Conservation (phyloP, 2,113 vertebrate species). For the Genyomyrus donnyi region DNA sequence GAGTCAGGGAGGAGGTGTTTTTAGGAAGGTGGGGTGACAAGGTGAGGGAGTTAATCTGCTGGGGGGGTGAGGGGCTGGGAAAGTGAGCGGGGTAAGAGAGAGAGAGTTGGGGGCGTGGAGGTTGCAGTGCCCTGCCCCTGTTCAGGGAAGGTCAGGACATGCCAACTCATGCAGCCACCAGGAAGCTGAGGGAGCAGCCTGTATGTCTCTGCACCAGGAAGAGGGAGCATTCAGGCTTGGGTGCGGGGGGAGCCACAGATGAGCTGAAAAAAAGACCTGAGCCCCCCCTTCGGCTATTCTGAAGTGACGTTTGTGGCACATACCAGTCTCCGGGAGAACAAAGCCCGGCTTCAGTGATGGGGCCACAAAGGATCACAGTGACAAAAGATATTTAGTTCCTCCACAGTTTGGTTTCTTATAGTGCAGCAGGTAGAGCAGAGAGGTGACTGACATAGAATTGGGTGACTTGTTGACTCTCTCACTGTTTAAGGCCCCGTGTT, state of each 20-base stretch:
- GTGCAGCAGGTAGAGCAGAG: neutral
- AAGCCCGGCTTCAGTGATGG: slow-evolving; percentile 37
- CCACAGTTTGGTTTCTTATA: neutral
- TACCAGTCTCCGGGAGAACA: slow-evolving; percentile 71
- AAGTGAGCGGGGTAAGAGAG: neutral
- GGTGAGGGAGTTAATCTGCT: slow-evolving; percentile 9
- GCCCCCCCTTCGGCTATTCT: neutral
- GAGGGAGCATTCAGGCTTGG: slow-evolving; percentile 53
- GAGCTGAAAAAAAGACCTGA: neutral
- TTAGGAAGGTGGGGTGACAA: slow-evolving; percentile 14
- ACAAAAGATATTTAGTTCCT: neutral
- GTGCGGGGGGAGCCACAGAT: neutral
- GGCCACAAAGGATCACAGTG: neutral
- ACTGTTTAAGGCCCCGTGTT: neutral
- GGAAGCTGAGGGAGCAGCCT: slow-evolving; percentile 81
- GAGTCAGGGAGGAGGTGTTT: slow-evolving; percentile 30
- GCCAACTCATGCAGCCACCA: slow-evolving; percentile 78
- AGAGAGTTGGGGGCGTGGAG: slow-evolving; percentile 54
- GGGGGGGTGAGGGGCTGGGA: neutral
- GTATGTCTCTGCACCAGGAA: neutral
- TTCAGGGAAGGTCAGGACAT: slow-evolving; percentile 68
- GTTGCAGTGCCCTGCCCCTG: neutral
- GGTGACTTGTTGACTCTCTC: neutral
- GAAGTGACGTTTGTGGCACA: slow-evolving; percentile 76
- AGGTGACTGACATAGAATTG: neutral